These are phyloP conservation scores for Drosophila nigritarsus DNA, from an alignment of 2,888 invertebrate species.

Conservation along the genomic window DNA sequence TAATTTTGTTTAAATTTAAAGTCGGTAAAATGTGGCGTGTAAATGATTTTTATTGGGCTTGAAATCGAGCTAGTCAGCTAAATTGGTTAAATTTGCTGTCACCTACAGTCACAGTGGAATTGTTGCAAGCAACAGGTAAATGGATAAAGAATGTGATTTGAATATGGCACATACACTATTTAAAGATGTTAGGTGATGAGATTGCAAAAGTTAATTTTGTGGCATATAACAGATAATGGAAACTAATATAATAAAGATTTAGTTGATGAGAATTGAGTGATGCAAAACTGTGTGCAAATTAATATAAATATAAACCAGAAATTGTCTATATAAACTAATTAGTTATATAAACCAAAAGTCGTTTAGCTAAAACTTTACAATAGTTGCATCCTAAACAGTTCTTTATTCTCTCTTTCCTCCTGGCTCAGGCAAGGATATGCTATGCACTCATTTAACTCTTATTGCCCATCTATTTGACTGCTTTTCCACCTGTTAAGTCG, in stretches of 20 bases:
- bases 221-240: neutral
- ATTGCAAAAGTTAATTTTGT: neutral
- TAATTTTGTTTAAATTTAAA: conserved; percentile 70
- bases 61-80: conserved; percentile 62
- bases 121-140: conserved; percentile 33
- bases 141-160: neutral
- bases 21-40: conserved; percentile 67
- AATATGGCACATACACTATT: neutral
- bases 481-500: conserved; percentile 30
- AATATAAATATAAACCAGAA: neutral
- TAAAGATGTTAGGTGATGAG: neutral
- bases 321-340: neutral
- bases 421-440: neutral
- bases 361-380: neutral
- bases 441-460: neutral
- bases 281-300: no score
- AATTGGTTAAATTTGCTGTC: conserved; percentile 35
- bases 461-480: conserved; percentile 1
- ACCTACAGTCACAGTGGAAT: conserved; percentile 7
- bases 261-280: neutral
- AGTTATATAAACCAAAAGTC: neutral
- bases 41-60: conserved; percentile 75
- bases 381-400: neutral
- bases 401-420: neutral
- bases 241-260: neutral